Evolutionary conservation across 2,797 vertebrate species (phyloP).

Genomic region (Enteromius unitaeniatus): DNA sequence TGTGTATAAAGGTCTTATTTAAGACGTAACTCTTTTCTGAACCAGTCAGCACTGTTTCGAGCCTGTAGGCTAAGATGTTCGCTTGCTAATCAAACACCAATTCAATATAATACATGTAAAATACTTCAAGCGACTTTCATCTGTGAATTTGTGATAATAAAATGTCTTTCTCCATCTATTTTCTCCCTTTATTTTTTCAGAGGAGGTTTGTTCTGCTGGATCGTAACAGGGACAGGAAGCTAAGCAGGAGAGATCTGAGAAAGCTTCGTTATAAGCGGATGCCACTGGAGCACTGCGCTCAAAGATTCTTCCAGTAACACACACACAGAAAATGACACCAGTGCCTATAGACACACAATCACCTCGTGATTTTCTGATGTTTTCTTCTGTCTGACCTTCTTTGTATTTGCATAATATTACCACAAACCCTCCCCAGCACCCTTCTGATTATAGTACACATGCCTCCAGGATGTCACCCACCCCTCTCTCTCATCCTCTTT

Average conservation of each 20-base stretch:
- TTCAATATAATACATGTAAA: neutral
- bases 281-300: slow-evolving; percentile 69
- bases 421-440: slow-evolving; percentile 41
- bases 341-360: slow-evolving; percentile 32
- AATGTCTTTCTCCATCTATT: neutral
- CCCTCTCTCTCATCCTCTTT: slow-evolving; percentile 45
- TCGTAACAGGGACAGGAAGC: slow-evolving; percentile 72
- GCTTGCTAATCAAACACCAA: neutral
- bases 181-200: slow-evolving; percentile 53
- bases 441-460: slow-evolving; percentile 43
- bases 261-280: slow-evolving; percentile 74
- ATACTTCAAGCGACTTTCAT: neutral
- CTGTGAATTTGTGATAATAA: neutral
- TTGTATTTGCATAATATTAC: slow-evolving; percentile 44
- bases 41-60: neutral
- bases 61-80: neutral
- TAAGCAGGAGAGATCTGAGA: slow-evolving; percentile 71
- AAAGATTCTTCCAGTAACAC: slow-evolving; percentile 65
- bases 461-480: slow-evolving; percentile 41
- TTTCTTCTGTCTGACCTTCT: slow-evolving; percentile 62
- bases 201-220: slow-evolving; percentile 67
- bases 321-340: slow-evolving; percentile 17
- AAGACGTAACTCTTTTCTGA: neutral
- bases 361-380: slow-evolving; percentile 54
- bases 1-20: neutral